Percentiles rank a stretch among this genome's conserved stretches.
These are phyloP conservation scores for Elysia crispata DNA, from an alignment of 2,888 invertebrate genomes.

Conservation along the genomic window DNA sequence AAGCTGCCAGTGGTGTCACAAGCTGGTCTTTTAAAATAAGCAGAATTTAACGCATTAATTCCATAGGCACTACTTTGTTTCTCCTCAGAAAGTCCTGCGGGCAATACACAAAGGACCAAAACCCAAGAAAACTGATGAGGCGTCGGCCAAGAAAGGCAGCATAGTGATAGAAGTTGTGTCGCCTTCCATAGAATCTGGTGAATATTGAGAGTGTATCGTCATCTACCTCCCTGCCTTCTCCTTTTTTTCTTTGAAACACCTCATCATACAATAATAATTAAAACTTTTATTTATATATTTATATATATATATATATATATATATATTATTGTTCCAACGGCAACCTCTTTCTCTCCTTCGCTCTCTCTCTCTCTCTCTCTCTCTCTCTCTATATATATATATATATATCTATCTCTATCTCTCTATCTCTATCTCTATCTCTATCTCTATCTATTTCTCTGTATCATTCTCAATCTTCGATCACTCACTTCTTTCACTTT, in stretches of 20 bases:
- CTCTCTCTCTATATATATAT: neutral
- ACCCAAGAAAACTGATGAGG: neutral
- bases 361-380: neutral
- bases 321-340: too few species aligned
- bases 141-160: neutral
- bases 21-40: too few species aligned
- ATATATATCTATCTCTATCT: neutral
- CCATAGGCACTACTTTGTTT: too few species aligned
- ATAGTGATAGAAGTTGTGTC: constrained; percentile 32
- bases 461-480: neutral
- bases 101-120: constrained; percentile 1
- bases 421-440: neutral
- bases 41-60: too few species aligned
- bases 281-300: neutral
- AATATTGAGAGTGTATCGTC: neutral
- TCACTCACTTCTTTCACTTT: neutral
- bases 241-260: neutral
- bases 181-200: constrained; percentile 10
- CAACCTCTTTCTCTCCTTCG: too few species aligned
- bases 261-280: neutral
- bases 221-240: neutral
- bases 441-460: neutral
- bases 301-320: neutral
- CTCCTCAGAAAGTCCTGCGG: neutral
- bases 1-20: too few species aligned